Base-by-base conservation (phyloP, 1,140 invertebrate genomes). In the Chrysomallon squamiferum region DNA sequence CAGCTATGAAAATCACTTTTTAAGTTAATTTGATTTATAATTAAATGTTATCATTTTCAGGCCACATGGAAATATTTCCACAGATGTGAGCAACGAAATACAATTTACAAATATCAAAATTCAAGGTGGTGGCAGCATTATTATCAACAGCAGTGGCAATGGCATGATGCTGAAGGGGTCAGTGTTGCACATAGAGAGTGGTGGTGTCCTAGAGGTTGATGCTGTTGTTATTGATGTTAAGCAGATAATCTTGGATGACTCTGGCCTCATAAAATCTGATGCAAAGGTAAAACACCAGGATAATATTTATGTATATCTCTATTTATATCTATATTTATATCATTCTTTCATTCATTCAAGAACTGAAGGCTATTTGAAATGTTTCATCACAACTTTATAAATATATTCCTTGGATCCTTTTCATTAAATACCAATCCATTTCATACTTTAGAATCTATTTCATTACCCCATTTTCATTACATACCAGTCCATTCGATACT, bases 41-140 rank as follows among this genome's bases (percentile, higher is more conserved):
- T n/a, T n/a, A n/a, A n/a, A 73, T 13, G 68, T 78, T 50, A 72
- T 57, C 47, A 56, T 32, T 68, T 73, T 25, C 64, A 77, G 75
- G 68, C 69, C 73, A 1, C 72, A 57, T 32, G 69, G 69, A 15
- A 71, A 69, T 27, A 35, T 62, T 7, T 49, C 68, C 20, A 70
- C 49, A 11, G 59, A 35, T 6, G 20, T 57, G 13, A 65, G 41
- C 11, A 68, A 62, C 3, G 72, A 71, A 18, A 74, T 79, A 25
- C 70, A 62, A 47, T 79, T 79, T 47, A 66, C 61, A 11, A 64
- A 61, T 15, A 67, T 79, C 1, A 69, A 66, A 6, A 65, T 79
- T n/a, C 61, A 76, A 49, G 78, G 76, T 29, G 76, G 78, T 15
- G 78, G 78, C 29, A 62, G 45, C 6, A 61, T 79, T 54, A 60